Evolutionary conservation across 1,140 invertebrate genomes (phyloP).

Genomic region (Drosophila setifemur): DNA sequence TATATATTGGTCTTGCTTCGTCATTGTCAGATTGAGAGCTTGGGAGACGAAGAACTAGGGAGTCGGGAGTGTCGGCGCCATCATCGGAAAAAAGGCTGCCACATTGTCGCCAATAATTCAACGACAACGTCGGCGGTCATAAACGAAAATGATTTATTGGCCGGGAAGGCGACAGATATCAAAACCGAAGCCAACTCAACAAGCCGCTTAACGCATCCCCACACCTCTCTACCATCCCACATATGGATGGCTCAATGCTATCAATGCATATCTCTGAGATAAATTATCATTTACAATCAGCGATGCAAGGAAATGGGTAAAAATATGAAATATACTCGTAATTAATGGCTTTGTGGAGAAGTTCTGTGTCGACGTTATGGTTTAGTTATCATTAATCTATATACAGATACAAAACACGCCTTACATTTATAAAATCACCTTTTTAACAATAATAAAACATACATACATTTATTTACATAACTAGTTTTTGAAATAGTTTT

Average conservation of each 20-base stretch:
- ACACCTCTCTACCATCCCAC: slow-evolving; percentile 10
- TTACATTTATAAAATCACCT: no score
- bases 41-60: not conserved
- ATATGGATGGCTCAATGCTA: slow-evolving; percentile 24
- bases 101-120: slow-evolving; percentile 59
- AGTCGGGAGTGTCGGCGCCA: slow-evolving; percentile 40
- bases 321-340: slow-evolving; percentile 33
- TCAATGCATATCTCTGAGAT: slow-evolving; percentile 43
- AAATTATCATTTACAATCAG: slow-evolving; percentile 55
- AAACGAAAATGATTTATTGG: slow-evolving; percentile 56
- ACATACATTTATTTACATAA: no score
- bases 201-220: slow-evolving; percentile 43
- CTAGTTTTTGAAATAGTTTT: no score
- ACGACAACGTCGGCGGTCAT: slow-evolving; percentile 40
- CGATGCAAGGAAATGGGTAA: not conserved
- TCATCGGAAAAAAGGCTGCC: slow-evolving; percentile 39
- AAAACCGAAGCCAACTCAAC: slow-evolving; percentile 23
- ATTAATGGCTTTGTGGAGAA: slow-evolving; percentile 31
- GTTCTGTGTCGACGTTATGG: slow-evolving; percentile 19
- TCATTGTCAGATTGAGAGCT: slow-evolving; percentile 22
- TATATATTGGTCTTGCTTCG: slow-evolving; percentile 22
- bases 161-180: slow-evolving; percentile 21
- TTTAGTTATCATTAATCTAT: slow-evolving; percentile 31
- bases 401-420: no score
- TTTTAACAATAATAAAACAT: no score